These are phyloP conservation scores for Epirrhoe tristata DNA, from an alignment of 2,888 invertebrate genomes.

Conservation along the genomic window DNA sequence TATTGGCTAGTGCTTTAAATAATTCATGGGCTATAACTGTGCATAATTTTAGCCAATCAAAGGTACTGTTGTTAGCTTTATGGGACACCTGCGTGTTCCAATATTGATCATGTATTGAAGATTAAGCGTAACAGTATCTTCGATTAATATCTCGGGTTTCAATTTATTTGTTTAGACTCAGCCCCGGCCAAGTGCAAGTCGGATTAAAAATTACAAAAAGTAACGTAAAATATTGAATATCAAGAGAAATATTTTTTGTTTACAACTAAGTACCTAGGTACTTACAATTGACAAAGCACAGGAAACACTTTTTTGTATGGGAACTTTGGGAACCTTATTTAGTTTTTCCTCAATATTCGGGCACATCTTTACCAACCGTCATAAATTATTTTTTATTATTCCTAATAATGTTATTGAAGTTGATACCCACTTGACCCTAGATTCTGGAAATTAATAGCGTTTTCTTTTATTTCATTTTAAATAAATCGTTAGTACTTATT, in stretches of 20 bases:
- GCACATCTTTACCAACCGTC: background rate
- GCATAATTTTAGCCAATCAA: conserved; percentile 51
- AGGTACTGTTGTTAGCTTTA: conserved; percentile 21
- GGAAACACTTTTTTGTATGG: background rate
- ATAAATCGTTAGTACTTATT: conserved; percentile 29
- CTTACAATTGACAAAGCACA: too few relatives aligned
- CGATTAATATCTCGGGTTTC: background rate
- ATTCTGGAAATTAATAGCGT: conserved; percentile 51
- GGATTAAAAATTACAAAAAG: too few relatives aligned
- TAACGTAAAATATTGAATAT: too few relatives aligned
- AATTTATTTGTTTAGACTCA: background rate
- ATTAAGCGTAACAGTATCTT: background rate
- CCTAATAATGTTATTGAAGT: conserved; percentile 54
- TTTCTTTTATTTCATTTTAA: conserved; percentile 48
- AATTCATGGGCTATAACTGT: conserved; percentile 52
- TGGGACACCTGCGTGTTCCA: conserved; percentile 28
- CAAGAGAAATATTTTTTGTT: too few relatives aligned
- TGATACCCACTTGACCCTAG: conserved; percentile 63
- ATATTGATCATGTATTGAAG: background rate
- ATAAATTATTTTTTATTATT: background rate
- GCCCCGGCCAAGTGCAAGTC: too few relatives aligned
- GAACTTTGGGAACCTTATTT: background rate
- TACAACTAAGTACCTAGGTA: too few relatives aligned
- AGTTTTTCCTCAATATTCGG: background rate
- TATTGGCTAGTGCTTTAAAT: conserved; percentile 50